phyloP scores from a whole-genome alignment of 2,888 invertebrate genomes.

The Prosopocoilus inquinatus region DNA sequence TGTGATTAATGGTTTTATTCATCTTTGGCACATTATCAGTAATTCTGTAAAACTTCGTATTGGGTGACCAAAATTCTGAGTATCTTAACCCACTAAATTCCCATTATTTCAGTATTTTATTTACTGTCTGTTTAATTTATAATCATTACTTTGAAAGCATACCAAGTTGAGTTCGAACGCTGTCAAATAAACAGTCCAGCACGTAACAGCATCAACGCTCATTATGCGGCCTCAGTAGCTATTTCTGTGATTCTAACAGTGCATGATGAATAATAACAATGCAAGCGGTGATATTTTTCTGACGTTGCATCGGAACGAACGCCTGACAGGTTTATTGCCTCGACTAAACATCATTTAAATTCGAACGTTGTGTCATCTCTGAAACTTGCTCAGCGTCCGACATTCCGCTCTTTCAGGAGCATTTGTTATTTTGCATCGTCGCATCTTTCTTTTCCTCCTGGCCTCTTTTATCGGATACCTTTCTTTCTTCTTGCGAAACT shows the following conservation, averaged over 20 bases:
- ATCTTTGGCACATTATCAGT: no score
- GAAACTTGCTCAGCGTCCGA: conserved; percentile 37
- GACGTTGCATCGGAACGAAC: conserved; percentile 39
- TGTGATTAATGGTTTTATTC: no score
- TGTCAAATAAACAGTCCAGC: conserved; percentile 1
- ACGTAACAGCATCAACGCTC: neutral
- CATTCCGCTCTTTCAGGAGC: conserved; percentile 37
- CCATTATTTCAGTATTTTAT: no score
- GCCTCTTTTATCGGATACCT: neutral
- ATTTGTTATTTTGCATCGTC: conserved; percentile 30
- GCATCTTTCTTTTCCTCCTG: conserved; percentile 10
- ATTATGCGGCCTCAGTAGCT: conserved; percentile 12
- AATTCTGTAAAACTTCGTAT: no score
- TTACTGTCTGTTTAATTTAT: no score
- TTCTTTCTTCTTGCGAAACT: neutral
- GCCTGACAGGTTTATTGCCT: conserved; percentile 47
- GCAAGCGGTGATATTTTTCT: conserved; percentile 43
- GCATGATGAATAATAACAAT: conserved; percentile 42
- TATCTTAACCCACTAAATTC: no score
- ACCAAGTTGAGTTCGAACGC: neutral
- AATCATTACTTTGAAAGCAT: no score
- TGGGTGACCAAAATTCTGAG: no score
- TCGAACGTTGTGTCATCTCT: conserved; percentile 46
- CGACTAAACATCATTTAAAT: conserved; percentile 47
- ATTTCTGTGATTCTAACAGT: conserved; percentile 32